Conservation (phyloP, 53 echinoderm and acorn worm genomes). For the Holothuria scabra region DNA sequence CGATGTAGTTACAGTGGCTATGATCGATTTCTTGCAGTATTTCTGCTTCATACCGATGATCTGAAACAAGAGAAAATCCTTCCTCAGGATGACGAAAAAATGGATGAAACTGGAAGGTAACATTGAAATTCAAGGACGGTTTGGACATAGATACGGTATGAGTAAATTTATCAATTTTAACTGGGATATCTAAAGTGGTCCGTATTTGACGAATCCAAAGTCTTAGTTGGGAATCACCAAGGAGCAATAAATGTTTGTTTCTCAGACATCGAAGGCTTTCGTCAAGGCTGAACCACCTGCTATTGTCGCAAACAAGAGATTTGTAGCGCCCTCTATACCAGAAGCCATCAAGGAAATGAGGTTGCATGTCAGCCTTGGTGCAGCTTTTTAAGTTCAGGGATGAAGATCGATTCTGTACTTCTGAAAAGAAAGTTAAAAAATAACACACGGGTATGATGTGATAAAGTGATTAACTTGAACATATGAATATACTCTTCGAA, state of each 20-base stretch:
- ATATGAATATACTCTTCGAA: too few relatives aligned
- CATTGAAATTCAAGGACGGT: conserved; percentile 20
- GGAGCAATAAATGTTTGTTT: conserved; percentile 47
- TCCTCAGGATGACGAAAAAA: conserved; percentile 53
- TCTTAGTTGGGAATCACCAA: conserved; percentile 67
- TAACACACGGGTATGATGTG: too few relatives aligned
- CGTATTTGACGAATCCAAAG: conserved; percentile 49
- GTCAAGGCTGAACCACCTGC: not conserved
- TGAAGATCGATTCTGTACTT: too few relatives aligned
- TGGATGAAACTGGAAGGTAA: conserved; percentile 54
- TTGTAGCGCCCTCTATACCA: conserved; percentile 66
- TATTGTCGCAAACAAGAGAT: conserved; percentile 62
- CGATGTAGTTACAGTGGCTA: conserved; percentile 54
- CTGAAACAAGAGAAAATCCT: conserved; percentile 33
- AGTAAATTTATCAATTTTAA: not conserved
- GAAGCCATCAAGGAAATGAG: conserved; percentile 60
- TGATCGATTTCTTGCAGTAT: conserved; percentile 46
- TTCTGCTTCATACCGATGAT: conserved; percentile 57
- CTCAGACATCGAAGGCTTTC: conserved; percentile 36
- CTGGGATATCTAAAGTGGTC: conserved; percentile 17
- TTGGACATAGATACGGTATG: conserved; percentile 21
- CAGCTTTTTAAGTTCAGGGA: not conserved
- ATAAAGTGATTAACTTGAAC: too few relatives aligned
- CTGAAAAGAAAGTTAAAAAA: too few relatives aligned
- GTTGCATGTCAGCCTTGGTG: conserved; percentile 15